Evolutionary conservation across 2,797 vertebrate genomes (phyloP).

Genomic region (Otolemur crassicaudatus): DNA sequence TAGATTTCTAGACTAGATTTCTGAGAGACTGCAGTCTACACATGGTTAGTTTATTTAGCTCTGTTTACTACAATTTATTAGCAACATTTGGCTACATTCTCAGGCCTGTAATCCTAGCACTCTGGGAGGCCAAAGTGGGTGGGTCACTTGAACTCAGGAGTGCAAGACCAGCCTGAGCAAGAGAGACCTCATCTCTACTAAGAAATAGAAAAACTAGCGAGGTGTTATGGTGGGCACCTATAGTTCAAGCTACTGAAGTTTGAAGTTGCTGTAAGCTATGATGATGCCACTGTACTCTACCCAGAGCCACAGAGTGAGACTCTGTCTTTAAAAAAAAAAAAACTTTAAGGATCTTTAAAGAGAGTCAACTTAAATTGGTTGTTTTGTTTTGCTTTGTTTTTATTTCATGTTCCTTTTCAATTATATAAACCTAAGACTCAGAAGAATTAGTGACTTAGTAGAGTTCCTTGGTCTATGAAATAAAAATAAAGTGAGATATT

Average conservation of each 20-base stretch:
- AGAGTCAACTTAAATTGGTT: not conserved
- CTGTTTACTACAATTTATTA: not conserved
- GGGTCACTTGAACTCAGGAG: too few species aligned
- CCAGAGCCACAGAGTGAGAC: too few species aligned
- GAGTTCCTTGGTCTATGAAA: not conserved
- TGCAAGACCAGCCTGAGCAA: too few species aligned
- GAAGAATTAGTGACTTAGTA: slow-evolving; percentile 17
- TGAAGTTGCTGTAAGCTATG: not conserved
- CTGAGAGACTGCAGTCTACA: not conserved
- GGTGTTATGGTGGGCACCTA: too few species aligned
- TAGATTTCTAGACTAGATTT: not conserved
- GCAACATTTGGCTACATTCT: not conserved
- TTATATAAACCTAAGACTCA: not conserved
- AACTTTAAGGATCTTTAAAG: not conserved
- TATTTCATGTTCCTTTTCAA: not conserved
- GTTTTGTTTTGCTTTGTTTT: not conserved
- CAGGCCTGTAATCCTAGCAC: too few species aligned
- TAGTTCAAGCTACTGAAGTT: too few species aligned
- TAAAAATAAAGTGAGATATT: not conserved
- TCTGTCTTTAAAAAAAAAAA: too few species aligned
- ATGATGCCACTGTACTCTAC: too few species aligned
- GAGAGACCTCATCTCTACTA: too few species aligned
- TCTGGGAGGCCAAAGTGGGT: too few species aligned
- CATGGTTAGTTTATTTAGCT: not conserved
- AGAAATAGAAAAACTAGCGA: too few species aligned